phyloP scores from a whole-genome alignment of 35 echinoderm and acorn worm species.

The Ophioderma brevispina region DNA sequence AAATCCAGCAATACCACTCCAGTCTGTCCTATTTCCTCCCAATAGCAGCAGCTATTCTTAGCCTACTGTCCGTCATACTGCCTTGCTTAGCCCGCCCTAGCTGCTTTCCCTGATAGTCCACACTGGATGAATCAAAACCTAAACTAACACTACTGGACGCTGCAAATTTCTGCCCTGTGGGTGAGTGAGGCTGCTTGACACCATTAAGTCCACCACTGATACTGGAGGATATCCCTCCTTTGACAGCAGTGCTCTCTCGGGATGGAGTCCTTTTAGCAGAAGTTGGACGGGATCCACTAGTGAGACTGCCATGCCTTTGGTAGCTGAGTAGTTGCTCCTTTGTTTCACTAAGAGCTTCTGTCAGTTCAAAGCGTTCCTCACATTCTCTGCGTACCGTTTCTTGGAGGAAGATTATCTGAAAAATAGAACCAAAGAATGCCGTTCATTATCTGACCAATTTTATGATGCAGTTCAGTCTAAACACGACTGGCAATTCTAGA shows the following conservation, averaged over 20 bases:
- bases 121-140: slow-evolving; percentile 4
- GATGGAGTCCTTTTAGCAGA: background rate
- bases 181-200: background rate
- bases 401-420: slow-evolving; percentile 84
- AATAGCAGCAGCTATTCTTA: slow-evolving; percentile 67
- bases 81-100: slow-evolving; percentile 18
- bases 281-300: background rate
- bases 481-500: too few species aligned
- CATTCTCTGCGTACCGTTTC: slow-evolving; percentile 93
- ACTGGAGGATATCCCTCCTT: background rate
- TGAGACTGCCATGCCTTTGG: slow-evolving; percentile 49
- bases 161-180: background rate
- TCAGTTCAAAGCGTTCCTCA: slow-evolving; percentile 89
- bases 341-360: slow-evolving; percentile 79
- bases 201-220: background rate
- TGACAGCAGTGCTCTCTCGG: background rate
- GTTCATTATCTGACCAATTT: too few species aligned
- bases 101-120: background rate
- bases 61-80: slow-evolving; percentile 66
- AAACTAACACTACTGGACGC: background rate
- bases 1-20: too few species aligned
- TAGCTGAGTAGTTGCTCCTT: slow-evolving; percentile 80
- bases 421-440: too few species aligned
- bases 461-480: too few species aligned
- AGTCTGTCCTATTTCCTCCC: slow-evolving; percentile 52